Conservation (phyloP, 2,113 vertebrate species). For the Phodopus roborovskii region DNA sequence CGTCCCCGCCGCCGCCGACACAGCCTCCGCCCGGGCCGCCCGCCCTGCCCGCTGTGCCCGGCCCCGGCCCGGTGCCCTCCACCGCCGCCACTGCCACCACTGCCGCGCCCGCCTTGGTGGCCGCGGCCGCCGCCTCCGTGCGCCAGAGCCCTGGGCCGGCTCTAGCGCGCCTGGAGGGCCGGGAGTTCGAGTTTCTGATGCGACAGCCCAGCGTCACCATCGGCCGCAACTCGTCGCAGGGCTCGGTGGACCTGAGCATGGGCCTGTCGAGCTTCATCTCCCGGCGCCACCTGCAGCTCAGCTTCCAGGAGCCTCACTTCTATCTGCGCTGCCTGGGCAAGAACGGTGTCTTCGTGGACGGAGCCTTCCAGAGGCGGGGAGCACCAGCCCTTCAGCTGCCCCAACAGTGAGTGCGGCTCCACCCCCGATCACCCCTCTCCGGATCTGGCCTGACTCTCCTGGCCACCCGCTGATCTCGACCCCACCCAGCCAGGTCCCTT, state of each 20-base stretch:
- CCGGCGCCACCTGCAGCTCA: conserved; percentile 96
- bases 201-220: conserved; percentile 95
- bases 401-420: conserved; percentile 91
- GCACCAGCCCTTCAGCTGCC: conserved; percentile 93
- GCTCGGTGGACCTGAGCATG: conserved; percentile 98
- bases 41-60: conserved; percentile 57
- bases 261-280: conserved; percentile 98
- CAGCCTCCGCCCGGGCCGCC: conserved; percentile 66
- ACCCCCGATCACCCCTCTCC: not conserved
- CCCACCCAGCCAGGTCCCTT: too few relatives aligned
- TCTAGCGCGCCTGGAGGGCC: conserved; percentile 83
- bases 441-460: not conserved
- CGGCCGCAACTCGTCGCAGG: conserved; percentile 98
- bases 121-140: conserved; percentile 72
- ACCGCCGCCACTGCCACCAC: conserved; percentile 16
- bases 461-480: not conserved
- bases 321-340: conserved; percentile 94
- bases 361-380: conserved; percentile 96
- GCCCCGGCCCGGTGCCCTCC: conserved; percentile 36
- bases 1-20: conserved; percentile 76
- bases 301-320: conserved; percentile 94
- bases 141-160: conserved; percentile 78
- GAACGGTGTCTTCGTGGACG: conserved; percentile 97
- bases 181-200: conserved; percentile 96
- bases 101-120: conserved; percentile 63